These are phyloP conservation scores for Drosophila falleni DNA, from an alignment of 2,888 invertebrate genomes.

Conservation along the genomic window DNA sequence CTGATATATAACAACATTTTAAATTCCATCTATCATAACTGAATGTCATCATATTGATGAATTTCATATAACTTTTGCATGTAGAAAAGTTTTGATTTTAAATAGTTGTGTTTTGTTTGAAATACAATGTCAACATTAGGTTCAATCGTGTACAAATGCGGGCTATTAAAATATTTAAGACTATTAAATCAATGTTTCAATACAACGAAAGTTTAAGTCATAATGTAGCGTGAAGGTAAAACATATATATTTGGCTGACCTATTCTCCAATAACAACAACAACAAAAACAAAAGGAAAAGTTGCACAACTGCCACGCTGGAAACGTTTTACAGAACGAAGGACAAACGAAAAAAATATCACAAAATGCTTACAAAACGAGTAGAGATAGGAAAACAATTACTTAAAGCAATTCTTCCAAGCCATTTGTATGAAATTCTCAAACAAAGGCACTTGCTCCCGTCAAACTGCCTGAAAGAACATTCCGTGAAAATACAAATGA, in stretches of 20 bases:
- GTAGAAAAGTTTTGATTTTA: too few species aligned
- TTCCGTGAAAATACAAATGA: conserved; percentile 53
- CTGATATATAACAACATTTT: too few species aligned
- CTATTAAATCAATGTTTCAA: conserved; percentile 1
- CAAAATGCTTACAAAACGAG: conserved; percentile 31
- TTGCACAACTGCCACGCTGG: conserved; percentile 1
- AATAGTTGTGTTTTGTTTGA: too few species aligned
- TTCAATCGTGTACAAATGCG: not conserved
- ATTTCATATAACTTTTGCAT: too few species aligned
- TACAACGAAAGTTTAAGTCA: not conserved
- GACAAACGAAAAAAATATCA: conserved; percentile 38
- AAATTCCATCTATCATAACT: too few species aligned
- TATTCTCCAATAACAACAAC: not conserved
- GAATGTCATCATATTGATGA: too few species aligned
- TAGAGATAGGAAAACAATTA: conserved; percentile 73
- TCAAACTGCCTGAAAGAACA: conserved; percentile 58
- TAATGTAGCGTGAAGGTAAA: conserved; percentile 7
- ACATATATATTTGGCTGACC: conserved; percentile 12
- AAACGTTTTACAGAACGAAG: conserved; percentile 6
- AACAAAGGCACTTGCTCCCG: conserved; percentile 81
- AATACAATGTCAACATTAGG: not conserved
- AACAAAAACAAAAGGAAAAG: conserved; percentile 16
- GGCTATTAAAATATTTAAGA: not conserved
- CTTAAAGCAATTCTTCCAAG: conserved; percentile 78
- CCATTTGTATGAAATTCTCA: conserved; percentile 81